Base-by-base conservation (phyloP, 2,888 invertebrate species). In the Cecidostiba fungosa region DNA sequence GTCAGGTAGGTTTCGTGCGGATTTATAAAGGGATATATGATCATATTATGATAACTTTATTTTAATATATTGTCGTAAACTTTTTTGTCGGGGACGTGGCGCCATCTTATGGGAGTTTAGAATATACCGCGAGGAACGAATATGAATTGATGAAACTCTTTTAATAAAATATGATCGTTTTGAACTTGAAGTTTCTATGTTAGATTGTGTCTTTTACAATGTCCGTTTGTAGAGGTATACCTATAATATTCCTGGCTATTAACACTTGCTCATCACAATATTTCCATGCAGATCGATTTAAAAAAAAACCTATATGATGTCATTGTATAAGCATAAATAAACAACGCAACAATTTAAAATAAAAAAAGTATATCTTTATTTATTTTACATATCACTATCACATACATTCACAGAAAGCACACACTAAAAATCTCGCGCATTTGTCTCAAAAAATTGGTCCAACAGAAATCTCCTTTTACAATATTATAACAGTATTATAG, bases 351-450 rank as follows among this genome's bases (percentile, higher is more conserved):
- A 6, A 19, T 47, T 29, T 77, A 74, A 62, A 77, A 82, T 82
- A 78, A 77, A 81, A 85, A 83, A 85, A 59, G 43, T 69, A 85
- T 59, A 74, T 78, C 36, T 80, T 78, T 82, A 82, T 81, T 77
- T 32, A 70, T 78, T 84, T 76, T 43, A 8, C 19, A n/a, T n/a
- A n/a, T 26, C 8, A 80, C 54, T 85, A 78, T 73, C 66, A 69
- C 82, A 66, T 66, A 0, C 81, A 81, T 79, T 43, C 23, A 47
- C 66, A 62, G 43, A 36, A 74, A 26, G 39, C 47, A 74, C 23
- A 39, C 23, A 50, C 54, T 59, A n/a, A 59, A 59, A 59, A 59
- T 54, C 19, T 69, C 69, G 76, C 78, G n/a, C 78, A 43, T 66
- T 77, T 78, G 50, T 62, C 72, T 59, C 43, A 69, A 84, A 85